These are phyloP conservation scores for Takifugu bimaculatus DNA, from an alignment of 2,113 vertebrate species.

Conservation along the genomic window DNA sequence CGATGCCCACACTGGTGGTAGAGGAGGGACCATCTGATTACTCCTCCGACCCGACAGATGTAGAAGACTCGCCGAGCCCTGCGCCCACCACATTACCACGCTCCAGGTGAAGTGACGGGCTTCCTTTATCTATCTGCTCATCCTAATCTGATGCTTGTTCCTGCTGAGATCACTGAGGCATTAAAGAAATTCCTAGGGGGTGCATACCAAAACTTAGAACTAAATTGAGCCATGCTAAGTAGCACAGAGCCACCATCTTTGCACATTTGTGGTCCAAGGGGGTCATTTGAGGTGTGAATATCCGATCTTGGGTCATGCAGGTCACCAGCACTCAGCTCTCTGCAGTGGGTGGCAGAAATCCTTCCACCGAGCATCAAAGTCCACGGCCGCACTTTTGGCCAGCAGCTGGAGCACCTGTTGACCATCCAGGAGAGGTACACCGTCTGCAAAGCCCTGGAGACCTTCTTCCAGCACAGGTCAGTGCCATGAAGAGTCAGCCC, in stretches of 20 bases:
- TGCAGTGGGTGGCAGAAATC: slow-evolving; percentile 98
- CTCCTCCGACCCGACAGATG: slow-evolving; percentile 82
- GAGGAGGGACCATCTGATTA: slow-evolving; percentile 87
- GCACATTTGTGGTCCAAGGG: too few relatives aligned
- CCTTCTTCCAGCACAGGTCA: slow-evolving; percentile 98
- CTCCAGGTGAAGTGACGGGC: slow-evolving; percentile 47
- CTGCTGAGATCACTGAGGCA: background rate
- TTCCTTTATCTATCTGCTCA: background rate
- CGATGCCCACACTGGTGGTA: slow-evolving; percentile 92
- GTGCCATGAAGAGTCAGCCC: background rate
- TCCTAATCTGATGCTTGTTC: slow-evolving; percentile 3
- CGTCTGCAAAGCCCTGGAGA: slow-evolving; percentile 89
- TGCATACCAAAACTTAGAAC: too few relatives aligned
- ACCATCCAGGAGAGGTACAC: slow-evolving; percentile 89
- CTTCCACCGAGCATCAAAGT: slow-evolving; percentile 95
- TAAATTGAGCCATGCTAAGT: too few relatives aligned
- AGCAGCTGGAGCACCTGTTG: slow-evolving; percentile 95
- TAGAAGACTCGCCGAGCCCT: slow-evolving; percentile 69
- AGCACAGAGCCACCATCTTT: too few relatives aligned
- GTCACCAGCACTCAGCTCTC: slow-evolving; percentile 88
- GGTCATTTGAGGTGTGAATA: background rate
- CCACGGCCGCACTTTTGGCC: slow-evolving; percentile 91
- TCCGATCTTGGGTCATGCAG: slow-evolving; percentile 37
- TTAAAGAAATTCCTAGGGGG: too few relatives aligned
- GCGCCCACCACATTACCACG: slow-evolving; percentile 58